phyloP scores from a whole-genome alignment of 2,888 invertebrate species.

The Argynnis bischoffii region DNA sequence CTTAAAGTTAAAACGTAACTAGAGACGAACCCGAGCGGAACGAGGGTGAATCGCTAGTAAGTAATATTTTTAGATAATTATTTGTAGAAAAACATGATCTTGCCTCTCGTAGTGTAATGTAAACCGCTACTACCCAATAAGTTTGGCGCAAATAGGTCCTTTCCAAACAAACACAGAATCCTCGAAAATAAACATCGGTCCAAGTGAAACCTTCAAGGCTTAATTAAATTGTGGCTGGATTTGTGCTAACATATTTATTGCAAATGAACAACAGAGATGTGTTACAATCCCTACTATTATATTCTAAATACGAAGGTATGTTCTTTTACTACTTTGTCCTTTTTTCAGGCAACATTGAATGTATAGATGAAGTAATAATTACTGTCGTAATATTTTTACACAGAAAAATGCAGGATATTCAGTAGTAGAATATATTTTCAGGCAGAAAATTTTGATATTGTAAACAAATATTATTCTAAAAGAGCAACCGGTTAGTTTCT shows the following conservation, averaged over 20 bases:
- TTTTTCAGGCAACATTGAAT: too few relatives aligned
- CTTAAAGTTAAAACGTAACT: too few relatives aligned
- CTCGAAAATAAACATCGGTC: constrained; percentile 36
- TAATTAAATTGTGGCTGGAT: constrained; percentile 36
- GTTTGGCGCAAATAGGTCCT: constrained; percentile 36
- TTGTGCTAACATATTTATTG: constrained; percentile 22
- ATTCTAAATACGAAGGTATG: background rate
- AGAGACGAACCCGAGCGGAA: too few relatives aligned
- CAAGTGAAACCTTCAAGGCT: constrained; percentile 31
- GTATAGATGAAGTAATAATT: too few relatives aligned
- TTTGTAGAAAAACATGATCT: background rate
- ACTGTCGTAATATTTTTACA: too few relatives aligned
- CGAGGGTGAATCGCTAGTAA: too few relatives aligned
- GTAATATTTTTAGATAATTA: background rate
- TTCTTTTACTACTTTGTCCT: too few relatives aligned
- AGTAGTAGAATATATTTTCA: too few relatives aligned
- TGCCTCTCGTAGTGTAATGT: constrained; percentile 28
- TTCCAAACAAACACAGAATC: constrained; percentile 40
- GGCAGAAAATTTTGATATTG: too few relatives aligned
- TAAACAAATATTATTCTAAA: too few relatives aligned
- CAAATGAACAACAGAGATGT: constrained; percentile 20
- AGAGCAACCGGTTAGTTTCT: background rate
- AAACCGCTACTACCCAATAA: constrained; percentile 38
- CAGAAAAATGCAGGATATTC: too few relatives aligned
- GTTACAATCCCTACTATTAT: constrained; percentile 4